A percentile compares a stretch with the other conserved stretches of the same genome.
Conservation (phyloP, 92 coral and sea anemone species). For the Desmophyllum pertusum region DNA sequence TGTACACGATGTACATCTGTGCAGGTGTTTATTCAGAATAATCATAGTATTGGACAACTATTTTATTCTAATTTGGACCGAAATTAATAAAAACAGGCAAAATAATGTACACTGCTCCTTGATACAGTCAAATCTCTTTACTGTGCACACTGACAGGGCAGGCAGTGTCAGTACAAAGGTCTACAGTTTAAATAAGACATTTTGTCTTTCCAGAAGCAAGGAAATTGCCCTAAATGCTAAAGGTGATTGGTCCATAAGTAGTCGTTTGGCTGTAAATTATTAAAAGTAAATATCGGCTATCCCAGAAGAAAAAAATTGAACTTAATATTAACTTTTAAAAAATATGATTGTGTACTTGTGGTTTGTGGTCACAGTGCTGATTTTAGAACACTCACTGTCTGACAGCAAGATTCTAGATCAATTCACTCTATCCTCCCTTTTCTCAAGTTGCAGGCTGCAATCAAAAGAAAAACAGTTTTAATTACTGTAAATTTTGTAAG, state of each 20-base stretch:
- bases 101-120: not conserved
- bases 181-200: too few species aligned
- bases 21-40: too few species aligned
- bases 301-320: not conserved
- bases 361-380: not conserved
- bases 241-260: not conserved
- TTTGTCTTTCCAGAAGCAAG: too few species aligned
- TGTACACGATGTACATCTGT: too few species aligned
- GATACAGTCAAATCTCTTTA: too few species aligned
- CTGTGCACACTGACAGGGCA: too few species aligned
- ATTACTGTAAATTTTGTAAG: too few species aligned
- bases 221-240: not conserved
- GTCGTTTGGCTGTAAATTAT: not conserved
- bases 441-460: slow-evolving; percentile 3
- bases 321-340: not conserved
- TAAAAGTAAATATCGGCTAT: not conserved
- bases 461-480: not conserved
- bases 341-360: not conserved
- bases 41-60: too few species aligned
- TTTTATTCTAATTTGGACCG: too few species aligned
- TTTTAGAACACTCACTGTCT: not conserved
- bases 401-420: not conserved
- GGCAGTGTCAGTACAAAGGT: too few species aligned
- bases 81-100: not conserved
- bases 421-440: not conserved